Evolutionary conservation across 2,113 vertebrate genomes (phyloP), one percentile per base, ranked within the genome.

Genomic region (Egretta garzetta): DNA sequence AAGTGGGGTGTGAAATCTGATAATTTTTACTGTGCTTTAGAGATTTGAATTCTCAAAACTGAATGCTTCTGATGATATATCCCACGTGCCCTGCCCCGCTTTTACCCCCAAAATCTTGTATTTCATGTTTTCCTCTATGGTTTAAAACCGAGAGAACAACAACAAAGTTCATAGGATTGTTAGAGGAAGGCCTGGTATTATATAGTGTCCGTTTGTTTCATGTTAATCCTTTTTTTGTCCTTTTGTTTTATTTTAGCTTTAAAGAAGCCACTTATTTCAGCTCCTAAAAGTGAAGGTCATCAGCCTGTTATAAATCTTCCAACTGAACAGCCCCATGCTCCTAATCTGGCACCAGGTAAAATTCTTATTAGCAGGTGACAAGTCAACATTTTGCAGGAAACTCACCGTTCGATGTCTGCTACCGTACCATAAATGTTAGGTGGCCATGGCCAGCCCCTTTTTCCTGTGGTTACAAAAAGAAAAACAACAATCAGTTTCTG

Each of bases 341-440:
- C 94, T 39, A 97, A 98, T 64, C 80, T 97, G 86, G 93, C 68
- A 95, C 91, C 94, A 98, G 98, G 98, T 98, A 97, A 93, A 77
- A 67, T 6, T 41, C 47, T 64, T 43, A 2, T 4, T 26, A 58
- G 80, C 49, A 32, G 47, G 28, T 63, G 35, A 41, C 0, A 1
- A 52, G 30, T 55, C 20, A 63, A 0, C 6, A 0, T 43, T 68
- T 37, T 32, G 28, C 53, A 52, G 86, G 43, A 35, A 43, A 16
- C 10, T 32, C 15, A 4, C 10, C 11, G 16, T 17, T 30, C 41
- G 49, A 8, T 24, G 14, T 37, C 37, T 53, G 76, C 66, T n/a
- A 1, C 12, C 4, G 0, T 13, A 2, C 12, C 7, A 2, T 22
- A 20, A 33, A 7, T 6, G 37, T 23, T 7, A 28, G 53, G 8